Base-by-base conservation (phyloP, 2,797 vertebrate genomes). In the Chrosomus eos region DNA sequence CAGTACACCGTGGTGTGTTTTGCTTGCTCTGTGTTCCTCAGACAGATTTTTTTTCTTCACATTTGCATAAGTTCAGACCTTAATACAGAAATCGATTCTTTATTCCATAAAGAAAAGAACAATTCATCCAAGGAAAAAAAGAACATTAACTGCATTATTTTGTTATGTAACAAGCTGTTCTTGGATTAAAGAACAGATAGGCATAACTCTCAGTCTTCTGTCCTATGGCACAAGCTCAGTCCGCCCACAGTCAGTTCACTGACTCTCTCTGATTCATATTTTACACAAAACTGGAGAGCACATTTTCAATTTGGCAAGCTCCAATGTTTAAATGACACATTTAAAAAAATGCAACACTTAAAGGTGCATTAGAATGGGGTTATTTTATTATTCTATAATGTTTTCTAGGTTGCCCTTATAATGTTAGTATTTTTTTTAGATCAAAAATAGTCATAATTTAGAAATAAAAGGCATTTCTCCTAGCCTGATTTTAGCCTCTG, bases 231-330 rank as follows among this genome's bases (percentile, higher is more conserved):
- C 19, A 77, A 40, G 5, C 36, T 77, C 21, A 38, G 53, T 60
- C 7, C 23, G 13, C 33, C 33, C 14, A 40, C 53, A 26, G 36
- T 58, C 36, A 5, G 11, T 40, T 70, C 67, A 70, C 36, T 40
- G 36, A n/a, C n/a, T n/a, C n/a, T n/a, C n/a, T 67, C 19, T 55
- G 33, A 36, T 16, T 11, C 51, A 55, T 55, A 23, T 36, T 75
- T 28, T 75, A 55, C 19, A 55, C 31, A 75, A 55, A 74, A 77
- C 14, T 60, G 23, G 48, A 36, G 58, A 77, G 36, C 53, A 60
- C 36, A 77, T 77, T 60, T 60, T 60, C 23, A 26, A 28, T 77
- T 60, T 77, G 53, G 74, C 33, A 77, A 58, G 53, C 53, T 77
- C 16, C 1, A 38, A 9, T 77, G 53, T 77, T 60, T 60, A 76